A percentile compares a stretch with the other conserved stretches of the same genome.
phyloP scores from a whole-genome alignment of 2,113 vertebrate genomes.

The Monarcha castaneiventris region DNA sequence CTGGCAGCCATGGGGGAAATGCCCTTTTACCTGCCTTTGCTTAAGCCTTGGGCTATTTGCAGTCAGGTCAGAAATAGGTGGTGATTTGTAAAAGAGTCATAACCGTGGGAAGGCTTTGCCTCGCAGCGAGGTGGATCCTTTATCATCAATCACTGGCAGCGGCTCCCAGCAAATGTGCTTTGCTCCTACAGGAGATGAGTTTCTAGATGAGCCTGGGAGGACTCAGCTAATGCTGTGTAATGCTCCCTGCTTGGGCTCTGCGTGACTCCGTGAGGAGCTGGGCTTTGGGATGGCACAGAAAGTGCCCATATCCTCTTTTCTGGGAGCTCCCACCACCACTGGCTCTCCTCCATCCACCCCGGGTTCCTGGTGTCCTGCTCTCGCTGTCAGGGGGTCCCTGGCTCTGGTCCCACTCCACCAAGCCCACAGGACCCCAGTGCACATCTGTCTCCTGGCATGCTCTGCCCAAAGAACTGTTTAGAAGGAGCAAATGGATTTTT shows the following conservation, averaged over 20 bases:
- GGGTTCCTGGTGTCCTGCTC: not conserved
- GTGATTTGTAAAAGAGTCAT: constrained; percentile 35
- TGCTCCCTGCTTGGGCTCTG: not conserved
- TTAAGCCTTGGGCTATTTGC: not conserved
- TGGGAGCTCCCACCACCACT: not conserved
- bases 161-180: not conserved
- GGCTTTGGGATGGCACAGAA: not conserved
- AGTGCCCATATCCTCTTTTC: not conserved
- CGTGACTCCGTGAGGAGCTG: not conserved
- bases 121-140: not conserved
- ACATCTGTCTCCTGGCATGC: not conserved
- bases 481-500: constrained; percentile 4
- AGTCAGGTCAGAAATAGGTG: constrained; percentile 4
- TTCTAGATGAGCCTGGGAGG: not conserved
- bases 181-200: not conserved
- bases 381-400: not conserved
- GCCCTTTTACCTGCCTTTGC: not conserved
- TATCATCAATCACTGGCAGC: constrained; percentile 1
- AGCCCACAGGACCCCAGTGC: not conserved
- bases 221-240: not conserved
- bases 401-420: accelerated
- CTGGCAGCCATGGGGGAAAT: not conserved
- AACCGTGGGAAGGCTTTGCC: constrained; percentile 17
- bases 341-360: accelerated
- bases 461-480: not conserved